Evolutionary conservation across 2,113 vertebrate genomes (phyloP).

Genomic region (Brachyhypopomus gauderio): DNA sequence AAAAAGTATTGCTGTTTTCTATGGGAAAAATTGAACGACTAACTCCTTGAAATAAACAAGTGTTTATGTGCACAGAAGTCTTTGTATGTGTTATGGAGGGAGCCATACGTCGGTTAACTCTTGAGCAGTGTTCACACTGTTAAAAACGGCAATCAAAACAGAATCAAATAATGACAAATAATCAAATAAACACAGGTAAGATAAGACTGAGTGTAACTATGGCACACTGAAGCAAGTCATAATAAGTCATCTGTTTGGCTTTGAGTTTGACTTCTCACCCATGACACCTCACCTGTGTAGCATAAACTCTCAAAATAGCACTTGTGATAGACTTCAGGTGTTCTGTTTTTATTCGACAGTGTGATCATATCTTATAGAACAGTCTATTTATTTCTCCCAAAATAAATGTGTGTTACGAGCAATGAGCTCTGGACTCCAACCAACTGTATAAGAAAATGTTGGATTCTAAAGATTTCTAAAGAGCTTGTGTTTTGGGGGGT

Average conservation of each 20-base stretch:
- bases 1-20: too few relatives aligned
- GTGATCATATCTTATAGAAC: not conserved
- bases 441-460: not conserved
- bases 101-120: not conserved
- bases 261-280: not conserved
- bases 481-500: not conserved
- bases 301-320: conserved; percentile 13
- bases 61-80: conserved; percentile 5
- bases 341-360: not conserved
- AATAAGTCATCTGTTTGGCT: not conserved
- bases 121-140: not conserved
- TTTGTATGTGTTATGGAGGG: conserved; percentile 16
- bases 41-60: not conserved
- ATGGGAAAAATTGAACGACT: too few relatives aligned
- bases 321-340: not conserved
- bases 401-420: conserved; percentile 71
- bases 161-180: not conserved
- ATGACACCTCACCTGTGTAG: conserved; percentile 10
- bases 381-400: conserved; percentile 52
- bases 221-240: not conserved
- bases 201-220: not conserved
- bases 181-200: not conserved
- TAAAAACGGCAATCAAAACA: not conserved
- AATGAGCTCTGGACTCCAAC: conserved; percentile 25
- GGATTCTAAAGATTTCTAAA: not conserved